phyloP scores from a whole-genome alignment of 2,797 vertebrate species.

The Ptychadena robeensis region DNA sequence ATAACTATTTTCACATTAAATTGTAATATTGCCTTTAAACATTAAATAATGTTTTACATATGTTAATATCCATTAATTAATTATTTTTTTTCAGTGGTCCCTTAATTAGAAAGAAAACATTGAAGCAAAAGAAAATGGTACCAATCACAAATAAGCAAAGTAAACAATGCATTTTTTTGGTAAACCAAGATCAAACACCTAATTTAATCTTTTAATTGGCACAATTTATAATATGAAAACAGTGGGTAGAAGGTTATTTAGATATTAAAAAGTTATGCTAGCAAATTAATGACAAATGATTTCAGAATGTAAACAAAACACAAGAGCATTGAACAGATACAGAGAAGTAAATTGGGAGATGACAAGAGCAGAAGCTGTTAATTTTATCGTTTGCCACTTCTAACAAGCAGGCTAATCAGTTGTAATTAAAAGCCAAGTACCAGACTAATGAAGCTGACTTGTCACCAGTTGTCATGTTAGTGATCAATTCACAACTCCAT shows the following conservation, averaged over 20 bases:
- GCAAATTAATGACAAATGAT: conserved; percentile 6
- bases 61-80: too few relatives aligned
- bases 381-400: conserved; percentile 64
- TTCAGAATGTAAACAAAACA: conserved; percentile 29
- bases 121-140: too few relatives aligned
- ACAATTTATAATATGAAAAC: neutral
- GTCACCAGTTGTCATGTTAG: conserved; percentile 86
- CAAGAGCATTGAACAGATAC: conserved; percentile 26
- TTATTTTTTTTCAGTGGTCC: too few relatives aligned
- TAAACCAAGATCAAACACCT: neutral
- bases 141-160: neutral
- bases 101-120: too few relatives aligned
- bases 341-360: conserved; percentile 47
- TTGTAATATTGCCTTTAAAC: too few relatives aligned
- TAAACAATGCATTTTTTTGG: neutral
- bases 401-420: conserved; percentile 69
- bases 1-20: too few relatives aligned
- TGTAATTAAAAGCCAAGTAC: conserved; percentile 89
- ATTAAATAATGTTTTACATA: too few relatives aligned
- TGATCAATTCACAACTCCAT: conserved; percentile 87
- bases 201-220: neutral
- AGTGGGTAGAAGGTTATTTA: neutral
- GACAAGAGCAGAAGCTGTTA: conserved; percentile 62
- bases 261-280: neutral
- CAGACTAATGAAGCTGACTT: conserved; percentile 85